phyloP scores from a whole-genome alignment of 2,113 vertebrate species.

The Colius striatus region DNA sequence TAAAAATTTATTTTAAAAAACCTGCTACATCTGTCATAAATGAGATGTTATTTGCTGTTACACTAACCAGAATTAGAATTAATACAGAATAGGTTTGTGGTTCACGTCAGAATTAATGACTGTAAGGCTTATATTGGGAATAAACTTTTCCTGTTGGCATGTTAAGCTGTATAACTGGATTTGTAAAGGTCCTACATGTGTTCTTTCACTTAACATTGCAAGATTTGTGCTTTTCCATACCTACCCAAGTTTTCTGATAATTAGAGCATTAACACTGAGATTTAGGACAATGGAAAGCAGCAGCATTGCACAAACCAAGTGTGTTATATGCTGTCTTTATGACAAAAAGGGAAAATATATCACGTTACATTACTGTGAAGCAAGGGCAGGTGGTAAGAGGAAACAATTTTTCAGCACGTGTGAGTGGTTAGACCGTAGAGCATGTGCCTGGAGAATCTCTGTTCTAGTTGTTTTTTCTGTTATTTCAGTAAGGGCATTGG shows the following conservation, averaged over 20 bases:
- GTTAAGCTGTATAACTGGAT: slow-evolving; percentile 14
- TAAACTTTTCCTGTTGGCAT: slow-evolving; percentile 15
- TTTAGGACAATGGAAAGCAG: background rate
- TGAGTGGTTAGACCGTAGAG: background rate
- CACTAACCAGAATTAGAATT: background rate
- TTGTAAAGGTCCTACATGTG: background rate
- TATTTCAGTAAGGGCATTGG: background rate
- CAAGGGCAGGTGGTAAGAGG: background rate
- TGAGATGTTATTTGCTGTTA: background rate
- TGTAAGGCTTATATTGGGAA: background rate
- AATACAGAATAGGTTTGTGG: background rate
- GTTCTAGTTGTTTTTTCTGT: background rate
- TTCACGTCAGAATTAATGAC: background rate
- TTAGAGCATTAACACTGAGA: background rate
- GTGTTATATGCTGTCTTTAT: background rate
- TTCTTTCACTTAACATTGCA: background rate
- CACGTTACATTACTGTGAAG: background rate
- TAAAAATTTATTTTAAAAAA: background rate
- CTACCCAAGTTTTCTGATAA: background rate
- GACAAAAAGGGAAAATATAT: background rate
- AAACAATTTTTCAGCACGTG: background rate
- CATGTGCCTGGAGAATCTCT: background rate
- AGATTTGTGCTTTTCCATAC: background rate
- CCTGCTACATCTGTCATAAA: background rate
- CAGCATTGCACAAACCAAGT: background rate